Evolutionary conservation across 2,797 vertebrate genomes (phyloP), one percentile per base, ranked within the genome.

Genomic region (Lacerta agilis): DNA sequence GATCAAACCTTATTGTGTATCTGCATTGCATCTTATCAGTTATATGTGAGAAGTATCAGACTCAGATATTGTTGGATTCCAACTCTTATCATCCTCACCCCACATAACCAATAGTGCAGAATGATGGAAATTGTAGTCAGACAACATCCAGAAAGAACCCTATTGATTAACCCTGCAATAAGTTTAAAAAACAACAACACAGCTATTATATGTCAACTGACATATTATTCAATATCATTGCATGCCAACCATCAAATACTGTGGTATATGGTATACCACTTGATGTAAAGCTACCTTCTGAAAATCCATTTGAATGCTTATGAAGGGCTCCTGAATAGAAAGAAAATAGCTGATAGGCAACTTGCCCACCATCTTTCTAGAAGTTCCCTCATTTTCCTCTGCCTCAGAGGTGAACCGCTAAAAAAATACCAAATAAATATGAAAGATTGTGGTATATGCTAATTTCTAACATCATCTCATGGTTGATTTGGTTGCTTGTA

Each of bases 401-500:
- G 11, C 67, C 8, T 77, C 18, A 77, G 61, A 69, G 43, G 71
- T 76, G 41, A 75, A 82, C 72, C 77, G 64, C 77, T 83, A 67
- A 79, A 77, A 55, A 79, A 79, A 83, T 55, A 77, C 61, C 38
- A n/a, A 82, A 87, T 72, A 87, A 82, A 81, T 83, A 49, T 82
- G 79, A 82, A 83, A 83, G 72, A 29, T 58, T 76, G 61, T 36
- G 29, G 29, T 3, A 20, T 69, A 29, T 67, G 61, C 72, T 83
- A 77, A 83, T 77, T 87, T 69, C 73, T 82, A 76, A 69, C 86
- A 87, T 69, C n/a, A 67, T 82, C 61, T 83, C 80, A 77, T 83
- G 86, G 80, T 67, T 83, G 61, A 69, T 77, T 87, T 87, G n/a
- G 61, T 77, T 77, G 86, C 72, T 87, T 87, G 58, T 77, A 25